Base-by-base conservation (phyloP, 2,113 vertebrate genomes). In the Seriola aureovittata region DNA sequence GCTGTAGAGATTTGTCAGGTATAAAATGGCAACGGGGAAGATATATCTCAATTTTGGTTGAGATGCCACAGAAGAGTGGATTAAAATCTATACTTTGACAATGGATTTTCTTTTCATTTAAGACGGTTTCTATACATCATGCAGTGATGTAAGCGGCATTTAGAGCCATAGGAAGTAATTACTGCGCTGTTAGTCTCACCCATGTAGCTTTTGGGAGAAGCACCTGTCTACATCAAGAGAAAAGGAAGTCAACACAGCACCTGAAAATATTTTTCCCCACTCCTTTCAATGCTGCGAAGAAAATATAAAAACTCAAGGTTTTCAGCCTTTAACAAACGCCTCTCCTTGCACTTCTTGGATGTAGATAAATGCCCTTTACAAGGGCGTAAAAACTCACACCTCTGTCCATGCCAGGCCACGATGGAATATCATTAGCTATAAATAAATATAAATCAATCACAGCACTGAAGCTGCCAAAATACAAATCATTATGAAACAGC, bases 1-100 rank as follows among this genome's bases (percentile, higher is more conserved):
- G 32, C 71, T 59, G 67, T 58, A 52, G 68, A 77, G 68, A 80
- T 75, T 71, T 81, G 82, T 84, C 80, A 75, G 73, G 58, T 81
- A 72, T 80, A 71, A 87, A 83, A 89, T 70, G 79, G 81, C 19
- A 62, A 25, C 2, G 5, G 14, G 36, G 29, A 16, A 12, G 67
- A 44, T 9, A 86, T 66, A 55, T 71, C 78, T 87, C 72, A 78
- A 73, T 80, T 75, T 72, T 6, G 25, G 11, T 16, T 46, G 54
- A 78, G 21, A 54, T 32, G 42, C 52, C 1, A 3, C 44, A 46
- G 70, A 75, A 7, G 23, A n/a, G 14, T 3, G n/a, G 46, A 80
- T 78, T 29, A 9, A 79, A 78, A 87, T 70, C 25, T 73, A 5
- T 34, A 17, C 68, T 70, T 63, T 55, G 29, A 40, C 32, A 67